Evolutionary conservation across 2,113 vertebrate species (phyloP).

Genomic region (Notothenia rossii): DNA sequence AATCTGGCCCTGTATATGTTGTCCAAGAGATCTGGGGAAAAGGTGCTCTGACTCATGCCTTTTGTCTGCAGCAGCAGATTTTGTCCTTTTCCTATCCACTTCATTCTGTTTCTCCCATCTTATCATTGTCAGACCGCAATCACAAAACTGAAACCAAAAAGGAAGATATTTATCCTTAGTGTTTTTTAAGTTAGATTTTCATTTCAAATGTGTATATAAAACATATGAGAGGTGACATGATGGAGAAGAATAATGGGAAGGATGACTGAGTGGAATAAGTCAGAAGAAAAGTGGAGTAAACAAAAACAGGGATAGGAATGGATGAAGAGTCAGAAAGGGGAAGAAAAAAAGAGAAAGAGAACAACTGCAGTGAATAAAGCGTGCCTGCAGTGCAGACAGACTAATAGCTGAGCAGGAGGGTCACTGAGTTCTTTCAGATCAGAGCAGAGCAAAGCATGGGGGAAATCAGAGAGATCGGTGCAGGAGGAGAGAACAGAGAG

Average conservation of each 20-base stretch:
- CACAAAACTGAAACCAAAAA: constrained; percentile 38
- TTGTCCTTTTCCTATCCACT: constrained; percentile 26
- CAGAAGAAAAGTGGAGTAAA: constrained; percentile 1
- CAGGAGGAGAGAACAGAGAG: constrained; percentile 14
- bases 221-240: constrained; percentile 30
- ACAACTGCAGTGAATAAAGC: constrained; percentile 68
- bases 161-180: constrained; percentile 32
- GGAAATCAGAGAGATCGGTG: neutral
- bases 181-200: constrained; percentile 49
- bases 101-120: constrained; percentile 18
- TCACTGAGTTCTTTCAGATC: constrained; percentile 80
- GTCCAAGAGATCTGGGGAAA: constrained; percentile 29
- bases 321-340: constrained; percentile 46
- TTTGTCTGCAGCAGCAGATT: constrained; percentile 35
- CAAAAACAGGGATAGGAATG: constrained; percentile 7
- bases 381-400: constrained; percentile 72
- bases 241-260: neutral
- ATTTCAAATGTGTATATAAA: constrained; percentile 64
- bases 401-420: constrained; percentile 77
- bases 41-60: constrained; percentile 15
- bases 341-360: constrained; percentile 36
- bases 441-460: constrained; percentile 48
- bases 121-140: constrained; percentile 39
- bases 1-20: constrained; percentile 19
- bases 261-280: constrained; percentile 6